A percentile compares a stretch with the other conserved stretches of the same genome.
Conservation (phyloP, 2,797 vertebrate genomes). For the Capromys pilorides region DNA sequence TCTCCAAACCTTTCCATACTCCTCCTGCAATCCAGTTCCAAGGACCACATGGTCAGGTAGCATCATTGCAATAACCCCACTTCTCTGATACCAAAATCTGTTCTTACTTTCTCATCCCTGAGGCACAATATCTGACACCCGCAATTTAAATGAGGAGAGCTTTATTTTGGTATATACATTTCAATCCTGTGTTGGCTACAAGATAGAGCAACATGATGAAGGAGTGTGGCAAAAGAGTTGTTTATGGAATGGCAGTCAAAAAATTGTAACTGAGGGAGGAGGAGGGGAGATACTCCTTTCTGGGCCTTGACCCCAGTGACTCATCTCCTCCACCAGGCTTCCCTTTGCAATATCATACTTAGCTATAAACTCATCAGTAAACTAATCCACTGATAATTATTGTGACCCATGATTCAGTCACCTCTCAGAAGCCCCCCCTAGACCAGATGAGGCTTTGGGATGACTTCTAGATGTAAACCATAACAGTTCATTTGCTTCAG, state of each 20-base stretch:
- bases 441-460: background rate
- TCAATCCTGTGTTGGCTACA: background rate
- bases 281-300: background rate
- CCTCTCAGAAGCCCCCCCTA: background rate
- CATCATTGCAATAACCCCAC: too few relatives aligned
- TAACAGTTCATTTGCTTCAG: slow-evolving; percentile 26
- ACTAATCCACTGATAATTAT: background rate
- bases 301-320: background rate
- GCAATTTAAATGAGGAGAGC: background rate
- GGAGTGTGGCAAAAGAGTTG: background rate
- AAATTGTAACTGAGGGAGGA: background rate
- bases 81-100: too few relatives aligned
- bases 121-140: background rate
- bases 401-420: background rate
- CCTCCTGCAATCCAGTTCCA: too few relatives aligned
- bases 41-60: too few relatives aligned
- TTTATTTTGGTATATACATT: background rate
- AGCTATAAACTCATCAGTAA: background rate
- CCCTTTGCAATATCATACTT: background rate
- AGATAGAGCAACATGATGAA: background rate
- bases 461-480: background rate
- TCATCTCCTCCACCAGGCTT: background rate
- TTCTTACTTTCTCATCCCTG: background rate
- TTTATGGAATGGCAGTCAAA: background rate
- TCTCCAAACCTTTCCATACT: too few relatives aligned